phyloP scores from a whole-genome alignment of 2,797 vertebrate genomes.

The Calcarius lapponicus region DNA sequence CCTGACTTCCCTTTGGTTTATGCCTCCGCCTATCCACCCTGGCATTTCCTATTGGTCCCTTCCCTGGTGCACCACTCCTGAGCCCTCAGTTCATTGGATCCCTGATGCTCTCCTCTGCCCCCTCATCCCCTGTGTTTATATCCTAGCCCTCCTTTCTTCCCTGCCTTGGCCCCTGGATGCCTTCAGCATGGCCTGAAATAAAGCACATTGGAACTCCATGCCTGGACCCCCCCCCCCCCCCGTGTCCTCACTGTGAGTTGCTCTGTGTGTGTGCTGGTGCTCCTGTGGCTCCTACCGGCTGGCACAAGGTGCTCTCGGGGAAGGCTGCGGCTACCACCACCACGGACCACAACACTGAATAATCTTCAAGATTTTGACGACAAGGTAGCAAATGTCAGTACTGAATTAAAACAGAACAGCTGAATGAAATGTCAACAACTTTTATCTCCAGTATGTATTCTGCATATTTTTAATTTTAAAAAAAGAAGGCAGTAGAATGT shows the following conservation, averaged over 20 bases:
- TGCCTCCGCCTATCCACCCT: background rate
- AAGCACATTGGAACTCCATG: background rate
- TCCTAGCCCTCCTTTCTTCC: background rate
- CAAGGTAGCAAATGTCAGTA: background rate
- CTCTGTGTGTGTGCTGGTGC: background rate
- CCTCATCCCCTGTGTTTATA: background rate
- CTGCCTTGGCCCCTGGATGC: background rate
- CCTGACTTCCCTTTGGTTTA: background rate
- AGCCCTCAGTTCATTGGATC: background rate
- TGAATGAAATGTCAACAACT: background rate
- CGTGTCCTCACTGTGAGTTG: background rate
- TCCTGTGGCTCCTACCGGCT: background rate
- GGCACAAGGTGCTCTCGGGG: background rate
- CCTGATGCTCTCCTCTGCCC: background rate
- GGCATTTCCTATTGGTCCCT: background rate
- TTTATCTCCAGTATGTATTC: background rate
- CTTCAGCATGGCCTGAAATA: background rate
- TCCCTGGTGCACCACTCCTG: background rate
- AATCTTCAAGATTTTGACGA: background rate
- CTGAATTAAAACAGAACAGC: background rate
- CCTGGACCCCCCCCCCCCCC: background rate
- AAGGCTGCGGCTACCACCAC: background rate
- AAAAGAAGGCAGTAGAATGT: background rate
- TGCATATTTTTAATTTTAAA: background rate
- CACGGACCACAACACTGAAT: background rate